phyloP scores from a whole-genome alignment of 2,797 vertebrate species.

The Anas bernieri region DNA sequence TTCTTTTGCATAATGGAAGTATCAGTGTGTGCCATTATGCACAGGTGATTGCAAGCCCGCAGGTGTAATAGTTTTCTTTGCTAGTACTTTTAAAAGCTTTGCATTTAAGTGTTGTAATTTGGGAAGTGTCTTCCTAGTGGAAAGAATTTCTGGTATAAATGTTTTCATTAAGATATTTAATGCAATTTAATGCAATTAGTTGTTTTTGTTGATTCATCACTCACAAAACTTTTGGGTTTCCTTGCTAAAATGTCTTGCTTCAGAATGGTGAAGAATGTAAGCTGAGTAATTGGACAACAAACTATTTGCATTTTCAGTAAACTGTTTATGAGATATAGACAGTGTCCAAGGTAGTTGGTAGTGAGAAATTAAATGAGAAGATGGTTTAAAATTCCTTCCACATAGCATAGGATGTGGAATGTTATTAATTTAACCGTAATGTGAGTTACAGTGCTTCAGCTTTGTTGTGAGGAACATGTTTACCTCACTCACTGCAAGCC shows the following conservation, averaged over 20 bases:
- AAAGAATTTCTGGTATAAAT: neutral
- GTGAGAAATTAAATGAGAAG: constrained; percentile 71
- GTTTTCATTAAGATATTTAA: constrained; percentile 58
- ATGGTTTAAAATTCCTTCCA: constrained; percentile 61
- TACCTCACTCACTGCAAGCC: neutral
- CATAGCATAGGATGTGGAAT: neutral
- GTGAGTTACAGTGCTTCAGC: neutral
- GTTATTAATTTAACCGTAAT: constrained; percentile 36
- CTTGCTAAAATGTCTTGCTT: neutral
- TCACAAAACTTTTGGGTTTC: neutral
- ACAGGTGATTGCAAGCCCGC: neutral
- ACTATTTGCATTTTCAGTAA: constrained; percentile 60
- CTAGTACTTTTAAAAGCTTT: neutral
- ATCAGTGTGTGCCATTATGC: neutral
- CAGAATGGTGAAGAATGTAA: neutral
- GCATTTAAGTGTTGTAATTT: constrained; percentile 20
- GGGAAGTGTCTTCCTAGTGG: constrained; percentile 12
- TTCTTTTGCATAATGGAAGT: neutral
- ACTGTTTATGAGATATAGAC: constrained; percentile 60
- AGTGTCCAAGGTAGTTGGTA: constrained; percentile 42
- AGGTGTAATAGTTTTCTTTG: neutral
- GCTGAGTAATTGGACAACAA: constrained; percentile 45
- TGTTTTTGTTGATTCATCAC: neutral
- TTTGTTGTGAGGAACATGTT: constrained; percentile 41
- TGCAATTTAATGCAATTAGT: constrained; percentile 54